Percentiles rank a stretch among this genome's conserved stretches.
phyloP scores from a whole-genome alignment of 2,113 vertebrate species.

The Uria lomvia region DNA sequence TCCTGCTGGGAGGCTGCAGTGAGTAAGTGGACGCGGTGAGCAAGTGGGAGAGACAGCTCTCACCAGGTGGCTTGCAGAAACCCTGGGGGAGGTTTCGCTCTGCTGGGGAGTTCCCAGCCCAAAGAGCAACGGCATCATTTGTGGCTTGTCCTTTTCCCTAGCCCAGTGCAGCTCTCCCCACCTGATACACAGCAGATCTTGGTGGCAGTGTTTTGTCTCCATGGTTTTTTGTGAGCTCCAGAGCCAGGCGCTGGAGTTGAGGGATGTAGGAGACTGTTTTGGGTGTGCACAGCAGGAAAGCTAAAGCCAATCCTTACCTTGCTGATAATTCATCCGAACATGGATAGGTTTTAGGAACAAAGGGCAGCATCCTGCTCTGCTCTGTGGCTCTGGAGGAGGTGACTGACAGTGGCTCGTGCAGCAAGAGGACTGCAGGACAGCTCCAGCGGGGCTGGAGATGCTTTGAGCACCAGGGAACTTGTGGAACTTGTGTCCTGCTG shows the following conservation, averaged over 20 bases:
- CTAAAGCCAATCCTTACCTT: neutral
- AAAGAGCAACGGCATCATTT: neutral
- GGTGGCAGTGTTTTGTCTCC: rapidly evolving
- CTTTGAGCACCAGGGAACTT: neutral
- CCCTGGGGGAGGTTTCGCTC: neutral
- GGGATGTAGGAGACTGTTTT: neutral
- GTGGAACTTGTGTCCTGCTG: neutral
- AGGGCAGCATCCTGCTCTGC: neutral
- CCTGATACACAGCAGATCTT: rapidly evolving
- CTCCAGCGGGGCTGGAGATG: rapidly evolving
- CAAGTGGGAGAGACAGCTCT: neutral
- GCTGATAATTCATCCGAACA: neutral
- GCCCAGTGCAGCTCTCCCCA: too few species aligned
- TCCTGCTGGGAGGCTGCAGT: neutral
- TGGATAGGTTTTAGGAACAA: neutral
- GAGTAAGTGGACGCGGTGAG: neutral
- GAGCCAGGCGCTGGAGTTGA: rapidly evolving
- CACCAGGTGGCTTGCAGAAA: neutral
- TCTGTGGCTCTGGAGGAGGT: rapidly evolving
- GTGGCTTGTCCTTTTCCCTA: neutral
- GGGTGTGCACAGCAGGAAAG: rapidly evolving
- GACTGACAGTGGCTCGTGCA: neutral
- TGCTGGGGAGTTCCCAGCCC: neutral
- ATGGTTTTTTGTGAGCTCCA: neutral
- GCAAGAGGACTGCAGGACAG: rapidly evolving